Base-by-base conservation (phyloP, 1,140 invertebrate genomes). In the Tetragnatha versicolor region DNA sequence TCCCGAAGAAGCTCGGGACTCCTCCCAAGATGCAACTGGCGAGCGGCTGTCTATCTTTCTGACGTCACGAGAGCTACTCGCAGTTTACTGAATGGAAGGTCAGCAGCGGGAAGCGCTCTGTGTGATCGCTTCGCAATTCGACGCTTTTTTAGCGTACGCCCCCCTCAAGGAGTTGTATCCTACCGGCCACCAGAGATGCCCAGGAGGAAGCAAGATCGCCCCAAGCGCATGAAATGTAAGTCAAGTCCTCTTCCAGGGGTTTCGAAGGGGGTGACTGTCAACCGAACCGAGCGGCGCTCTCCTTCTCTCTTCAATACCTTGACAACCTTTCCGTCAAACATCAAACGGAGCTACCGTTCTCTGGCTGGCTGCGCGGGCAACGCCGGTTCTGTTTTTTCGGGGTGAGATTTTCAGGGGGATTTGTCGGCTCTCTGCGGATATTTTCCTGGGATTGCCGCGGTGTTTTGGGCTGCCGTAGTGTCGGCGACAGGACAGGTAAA, bases 171-270 rank as follows among this genome's bases (percentile, higher is more conserved):
- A 81, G 82, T 82, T 70, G 66, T 73, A 80, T 77, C 66, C 53
- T 79, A 81, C 79, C 72, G 79, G 79, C 82, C 79, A 82, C 69
- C 81, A 75, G 82, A 73, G 83, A 90, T 90, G 89, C 88, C 89
- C 81, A 87, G 89, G 82, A 86, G 89, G 81, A 90, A 90, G 85
- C 89, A 90, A 85, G 87, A 89, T 83, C 89, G 89, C 83, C 89
- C 89, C 27, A 89, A 90, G 85, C 86, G 89, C 82, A 89, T 90
- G 86, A 89, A 90, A 89, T 89, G 89, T 90, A 88, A 89, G 89
- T 87, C n/a, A n/a, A n/a, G n/a, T n/a, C n/a, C n/a, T n/a, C n/a
- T n/a, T n/a, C n/a, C n/a, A n/a, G n/a, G n/a, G n/a, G n/a, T n/a
- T n/a, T n/a, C n/a, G n/a, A n/a, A n/a, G n/a, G n/a, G n/a, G n/a